Base-by-base conservation (phyloP, 1,140 invertebrate species). In the Drosophila tani region DNA sequence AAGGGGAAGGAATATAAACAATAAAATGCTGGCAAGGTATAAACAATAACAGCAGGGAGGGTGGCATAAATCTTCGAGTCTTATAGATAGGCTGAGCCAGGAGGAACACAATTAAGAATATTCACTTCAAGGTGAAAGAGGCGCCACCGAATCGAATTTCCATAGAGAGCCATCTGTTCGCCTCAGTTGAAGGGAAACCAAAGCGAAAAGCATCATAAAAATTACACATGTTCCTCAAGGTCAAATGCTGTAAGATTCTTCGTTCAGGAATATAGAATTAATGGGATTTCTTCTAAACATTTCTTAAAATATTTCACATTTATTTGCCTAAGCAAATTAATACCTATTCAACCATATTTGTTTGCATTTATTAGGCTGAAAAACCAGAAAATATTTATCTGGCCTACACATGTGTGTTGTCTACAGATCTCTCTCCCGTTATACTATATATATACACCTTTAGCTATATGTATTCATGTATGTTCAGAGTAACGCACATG, bases 401-500 rank as follows among this genome's bases (percentile, higher is more conserved):
- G 46, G 14, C 46, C 14, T 49, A 49, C 46, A 47, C 58, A 60
- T 27, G 32, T 27, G 27, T 21, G 17, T 24, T 40, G 27, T 53
- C 45, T 60, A 35, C 11, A 40, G 11, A 46, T 68, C 8, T 40
- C 19, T 35, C 35, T 35, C 12, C 8, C 24, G 43, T 32, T 29
- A 17, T 55, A 43, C 29, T 21, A 17, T 55, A 43, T 40, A 32
- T 29, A 49, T 29, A 46, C 19, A 49, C 15, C 38, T 38, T 29
- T 56, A 9, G 17, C 12, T 53, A 60, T 63, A 53, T 68, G 15
- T 63, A 41, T 51, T 43, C 47, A 51, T 35, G 46, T 24, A 55
- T 68, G 19, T 50, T 68, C 43, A 68, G 53, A 56, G 63, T 68
- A 77, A 77, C 73, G 56, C 74, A 78, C 64, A 78, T 69, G 75